Evolutionary conservation across 2,113 vertebrate species (phyloP).

Genomic region (Sylvicapra grimmia): DNA sequence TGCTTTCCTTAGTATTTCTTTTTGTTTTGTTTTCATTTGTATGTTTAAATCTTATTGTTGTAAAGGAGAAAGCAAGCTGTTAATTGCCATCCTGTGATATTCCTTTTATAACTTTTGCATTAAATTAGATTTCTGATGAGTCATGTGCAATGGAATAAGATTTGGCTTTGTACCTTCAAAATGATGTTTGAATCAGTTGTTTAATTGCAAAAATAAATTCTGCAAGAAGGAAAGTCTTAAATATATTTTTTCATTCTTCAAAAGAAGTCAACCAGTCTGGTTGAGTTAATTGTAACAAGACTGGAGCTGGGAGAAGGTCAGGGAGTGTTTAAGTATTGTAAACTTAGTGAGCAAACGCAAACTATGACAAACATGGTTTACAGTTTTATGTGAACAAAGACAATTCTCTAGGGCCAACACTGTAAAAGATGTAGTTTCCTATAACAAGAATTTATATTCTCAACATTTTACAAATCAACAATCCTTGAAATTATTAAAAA

Average conservation of each 20-base stretch:
- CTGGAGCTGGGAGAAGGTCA: not conserved
- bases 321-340: not conserved
- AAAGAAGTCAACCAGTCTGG: not conserved
- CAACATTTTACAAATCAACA: constrained; percentile 12
- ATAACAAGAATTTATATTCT: constrained; percentile 38
- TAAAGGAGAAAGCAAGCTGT: not conserved
- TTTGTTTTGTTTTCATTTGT: not conserved
- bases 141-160: not conserved
- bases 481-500: constrained; percentile 48
- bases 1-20: not conserved
- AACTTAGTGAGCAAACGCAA: constrained; percentile 21
- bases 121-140: not conserved
- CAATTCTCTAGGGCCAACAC: not conserved
- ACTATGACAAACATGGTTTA: constrained; percentile 9
- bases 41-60: not conserved
- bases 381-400: constrained; percentile 30
- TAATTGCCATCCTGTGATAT: not conserved
- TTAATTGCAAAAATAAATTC: not conserved
- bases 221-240: not conserved
- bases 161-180: not conserved
- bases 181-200: not conserved
- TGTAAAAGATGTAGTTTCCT: constrained; percentile 37
- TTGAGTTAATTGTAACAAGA: constrained; percentile 3
- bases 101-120: not conserved
- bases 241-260: not conserved